Conservation (phyloP, 1,140 invertebrate species). For the Sogatella furcifera region DNA sequence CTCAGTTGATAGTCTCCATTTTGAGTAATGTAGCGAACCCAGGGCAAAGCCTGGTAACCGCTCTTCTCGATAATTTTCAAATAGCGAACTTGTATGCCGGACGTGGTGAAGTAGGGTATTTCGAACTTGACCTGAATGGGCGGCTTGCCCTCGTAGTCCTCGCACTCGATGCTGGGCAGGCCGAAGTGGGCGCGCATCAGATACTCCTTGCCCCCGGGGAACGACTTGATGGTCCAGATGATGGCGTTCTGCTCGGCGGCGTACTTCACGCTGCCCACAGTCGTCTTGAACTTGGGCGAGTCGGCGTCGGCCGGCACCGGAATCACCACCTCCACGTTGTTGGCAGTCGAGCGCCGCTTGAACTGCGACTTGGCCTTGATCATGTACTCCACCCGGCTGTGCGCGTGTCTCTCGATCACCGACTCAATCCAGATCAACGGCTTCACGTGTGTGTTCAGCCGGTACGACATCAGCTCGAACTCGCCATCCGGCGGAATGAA, state of each 20-base stretch:
- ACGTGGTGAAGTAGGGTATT: constrained; percentile 99
- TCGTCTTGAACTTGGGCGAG: constrained; percentile 97
- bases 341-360: constrained; percentile 94
- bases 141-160: constrained; percentile 92
- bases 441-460: constrained; percentile 94
- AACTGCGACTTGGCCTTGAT: constrained; percentile 99
- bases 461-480: constrained; percentile 99
- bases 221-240: constrained; percentile 99
- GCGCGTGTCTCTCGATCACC: constrained; percentile 96
- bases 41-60: constrained; percentile 97
- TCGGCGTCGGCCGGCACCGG: constrained; percentile 97
- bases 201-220: constrained; percentile 98
- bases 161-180: constrained; percentile 91
- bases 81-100: constrained; percentile 95
- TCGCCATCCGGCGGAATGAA: constrained; percentile 99
- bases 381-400: constrained; percentile 98
- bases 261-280: constrained; percentile 95
- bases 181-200: constrained; percentile 98
- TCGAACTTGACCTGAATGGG: constrained; percentile 99
- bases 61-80: constrained; percentile 99
- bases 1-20: constrained; percentile 98
- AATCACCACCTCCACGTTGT: constrained; percentile 98
- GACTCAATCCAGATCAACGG: constrained; percentile 99
- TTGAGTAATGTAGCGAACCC: constrained; percentile 99
- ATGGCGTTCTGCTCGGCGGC: constrained; percentile 96